Conservation (phyloP, 2,113 vertebrate genomes). For the Pycnonotus jocosus region DNA sequence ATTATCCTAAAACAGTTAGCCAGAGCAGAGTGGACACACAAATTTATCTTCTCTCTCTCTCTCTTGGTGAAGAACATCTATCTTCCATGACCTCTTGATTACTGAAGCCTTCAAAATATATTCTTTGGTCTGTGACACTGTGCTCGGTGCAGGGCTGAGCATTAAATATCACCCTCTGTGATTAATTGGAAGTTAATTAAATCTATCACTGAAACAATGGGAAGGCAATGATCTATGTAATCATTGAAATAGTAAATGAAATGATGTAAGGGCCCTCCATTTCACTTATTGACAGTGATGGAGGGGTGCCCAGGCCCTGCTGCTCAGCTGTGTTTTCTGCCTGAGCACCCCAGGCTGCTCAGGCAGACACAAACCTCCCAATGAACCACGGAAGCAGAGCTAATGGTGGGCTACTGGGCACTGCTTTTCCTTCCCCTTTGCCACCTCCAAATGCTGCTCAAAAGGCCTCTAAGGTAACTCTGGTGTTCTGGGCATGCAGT, state of each 20-base stretch:
- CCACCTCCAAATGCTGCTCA: not conserved
- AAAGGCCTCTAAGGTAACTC: not conserved
- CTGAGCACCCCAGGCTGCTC: slow-evolving; percentile 64
- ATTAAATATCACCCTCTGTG: slow-evolving; percentile 96
- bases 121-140: slow-evolving; percentile 81
- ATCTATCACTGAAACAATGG: slow-evolving; percentile 98
- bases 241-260: slow-evolving; percentile 98
- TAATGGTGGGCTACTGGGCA: not conserved
- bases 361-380: slow-evolving; percentile 56
- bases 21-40: slow-evolving; percentile 72
- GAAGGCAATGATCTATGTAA: slow-evolving; percentile 99
- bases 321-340: slow-evolving; percentile 71
- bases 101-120: slow-evolving; percentile 82
- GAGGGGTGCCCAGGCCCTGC: slow-evolving; percentile 74
- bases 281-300: slow-evolving; percentile 95
- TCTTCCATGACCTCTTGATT: slow-evolving; percentile 86
- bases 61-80: slow-evolving; percentile 84
- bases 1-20: slow-evolving; percentile 80
- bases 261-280: slow-evolving; percentile 80
- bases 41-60: slow-evolving; percentile 78
- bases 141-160: slow-evolving; percentile 75
- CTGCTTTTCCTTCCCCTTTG: not conserved
- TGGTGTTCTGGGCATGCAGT: not conserved
- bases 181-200: slow-evolving; percentile 99
- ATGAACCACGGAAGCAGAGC: slow-evolving; percentile 28